Evolutionary conservation across 2,113 vertebrate genomes (phyloP).

Genomic region (Bubo blakistoni): DNA sequence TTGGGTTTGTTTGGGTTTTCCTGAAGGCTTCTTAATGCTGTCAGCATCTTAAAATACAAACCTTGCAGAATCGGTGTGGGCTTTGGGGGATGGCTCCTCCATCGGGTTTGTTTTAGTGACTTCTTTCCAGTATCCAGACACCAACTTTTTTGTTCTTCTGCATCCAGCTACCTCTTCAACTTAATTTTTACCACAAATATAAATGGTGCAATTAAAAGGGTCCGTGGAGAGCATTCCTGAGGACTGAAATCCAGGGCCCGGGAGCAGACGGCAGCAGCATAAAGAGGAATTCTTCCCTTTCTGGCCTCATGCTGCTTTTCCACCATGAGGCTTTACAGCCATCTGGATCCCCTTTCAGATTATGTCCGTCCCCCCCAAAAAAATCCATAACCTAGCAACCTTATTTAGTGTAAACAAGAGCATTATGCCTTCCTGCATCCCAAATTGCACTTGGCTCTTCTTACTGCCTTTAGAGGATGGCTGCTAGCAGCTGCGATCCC

Average conservation of each 20-base stretch:
- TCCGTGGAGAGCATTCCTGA: background rate
- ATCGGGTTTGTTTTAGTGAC: background rate
- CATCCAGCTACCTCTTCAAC: background rate
- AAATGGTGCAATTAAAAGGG: background rate
- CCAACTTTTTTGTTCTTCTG: background rate
- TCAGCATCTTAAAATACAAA: background rate
- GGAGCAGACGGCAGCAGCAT: constrained; percentile 8
- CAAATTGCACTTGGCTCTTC: background rate
- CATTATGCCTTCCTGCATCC: background rate
- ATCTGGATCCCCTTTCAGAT: constrained; percentile 53
- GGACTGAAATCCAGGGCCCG: background rate
- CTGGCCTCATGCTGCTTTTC: constrained; percentile 47
- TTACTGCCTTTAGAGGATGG: background rate
- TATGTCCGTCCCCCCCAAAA: background rate
- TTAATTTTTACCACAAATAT: background rate
- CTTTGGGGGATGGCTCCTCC: rapidly evolving
- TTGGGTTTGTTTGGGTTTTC: constrained; percentile 6
- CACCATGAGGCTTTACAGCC: constrained; percentile 9
- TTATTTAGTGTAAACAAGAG: background rate
- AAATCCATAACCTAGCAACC: constrained; percentile 53
- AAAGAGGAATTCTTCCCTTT: constrained; percentile 48
- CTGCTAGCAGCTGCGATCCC: background rate
- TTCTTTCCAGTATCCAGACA: background rate
- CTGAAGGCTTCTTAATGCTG: background rate
- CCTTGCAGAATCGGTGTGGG: background rate